phyloP scores from a whole-genome alignment of 2,888 invertebrate species.

The Chrysotoxum bicinctum region DNA sequence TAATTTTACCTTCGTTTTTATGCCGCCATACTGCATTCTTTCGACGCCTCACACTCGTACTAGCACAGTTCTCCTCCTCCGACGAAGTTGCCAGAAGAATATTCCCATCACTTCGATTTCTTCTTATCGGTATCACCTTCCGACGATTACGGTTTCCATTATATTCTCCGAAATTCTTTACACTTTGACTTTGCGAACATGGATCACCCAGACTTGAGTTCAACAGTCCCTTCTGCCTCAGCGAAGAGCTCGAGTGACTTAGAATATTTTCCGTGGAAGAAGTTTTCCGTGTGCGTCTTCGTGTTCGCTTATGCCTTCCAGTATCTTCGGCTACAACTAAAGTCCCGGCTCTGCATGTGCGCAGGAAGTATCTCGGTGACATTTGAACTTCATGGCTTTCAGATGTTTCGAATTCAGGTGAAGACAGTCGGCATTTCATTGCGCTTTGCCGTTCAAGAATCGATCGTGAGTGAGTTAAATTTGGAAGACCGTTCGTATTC shows the following conservation, averaged over 20 bases:
- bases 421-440: conserved; percentile 78
- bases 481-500: conserved; percentile 75
- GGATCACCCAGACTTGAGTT: conserved; percentile 38
- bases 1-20: conserved; percentile 24
- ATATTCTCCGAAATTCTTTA: conserved; percentile 48
- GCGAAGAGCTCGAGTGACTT: conserved; percentile 62
- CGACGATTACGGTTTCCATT: conserved; percentile 37
- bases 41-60: background rate
- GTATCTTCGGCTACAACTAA: conserved; percentile 83
- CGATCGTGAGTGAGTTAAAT: conserved; percentile 76
- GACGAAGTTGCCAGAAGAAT: conserved; percentile 62
- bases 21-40: conserved; percentile 42
- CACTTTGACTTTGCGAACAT: conserved; percentile 59
- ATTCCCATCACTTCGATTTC: conserved; percentile 74
- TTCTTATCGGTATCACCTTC: conserved; percentile 70
- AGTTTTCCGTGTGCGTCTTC: conserved; percentile 77
- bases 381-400: conserved; percentile 74
- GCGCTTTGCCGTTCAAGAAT: conserved; percentile 80
- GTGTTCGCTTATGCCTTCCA: conserved; percentile 78
- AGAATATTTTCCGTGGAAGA: conserved; percentile 76
- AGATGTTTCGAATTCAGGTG: conserved; percentile 77
- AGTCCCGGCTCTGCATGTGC: conserved; percentile 83
- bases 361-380: conserved; percentile 81
- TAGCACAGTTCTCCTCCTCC: conserved; percentile 43
- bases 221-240: conserved; percentile 14